Conservation (phyloP, 1,140 invertebrate species). For the Platorchestia sp. region DNA sequence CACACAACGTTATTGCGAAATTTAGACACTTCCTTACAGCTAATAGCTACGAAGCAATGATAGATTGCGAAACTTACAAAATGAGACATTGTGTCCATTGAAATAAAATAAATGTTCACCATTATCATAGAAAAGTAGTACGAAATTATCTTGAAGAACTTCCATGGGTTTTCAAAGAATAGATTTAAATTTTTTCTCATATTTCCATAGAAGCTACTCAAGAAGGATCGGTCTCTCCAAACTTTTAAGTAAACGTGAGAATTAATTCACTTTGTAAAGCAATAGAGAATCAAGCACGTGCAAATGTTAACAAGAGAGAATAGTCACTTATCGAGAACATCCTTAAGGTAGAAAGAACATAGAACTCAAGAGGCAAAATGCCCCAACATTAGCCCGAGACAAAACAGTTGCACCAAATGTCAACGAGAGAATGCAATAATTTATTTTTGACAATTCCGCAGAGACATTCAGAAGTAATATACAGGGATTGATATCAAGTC, state of each 20-base stretch:
- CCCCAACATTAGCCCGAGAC: background rate
- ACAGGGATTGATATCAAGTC: background rate
- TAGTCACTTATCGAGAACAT: background rate
- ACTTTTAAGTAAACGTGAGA: background rate
- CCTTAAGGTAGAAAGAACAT: slow-evolving; percentile 1
- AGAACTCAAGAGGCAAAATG: background rate
- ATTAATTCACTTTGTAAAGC: background rate
- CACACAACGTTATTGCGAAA: background rate
- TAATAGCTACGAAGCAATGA: background rate
- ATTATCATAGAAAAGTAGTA: background rate
- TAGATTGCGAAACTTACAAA: background rate
- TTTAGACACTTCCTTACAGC: background rate
- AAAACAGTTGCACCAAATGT: background rate
- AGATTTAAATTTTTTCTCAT: background rate
- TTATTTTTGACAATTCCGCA: background rate
- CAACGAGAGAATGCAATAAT: background rate
- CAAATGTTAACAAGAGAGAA: background rate
- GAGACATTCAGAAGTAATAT: background rate
- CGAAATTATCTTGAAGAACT: background rate
- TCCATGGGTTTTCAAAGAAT: too few relatives aligned
- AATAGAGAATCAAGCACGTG: background rate
- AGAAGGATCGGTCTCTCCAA: background rate
- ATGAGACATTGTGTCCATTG: background rate
- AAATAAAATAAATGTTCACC: background rate
- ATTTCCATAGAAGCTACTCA: background rate